Evolutionary conservation across 2,888 invertebrate species (phyloP), one percentile per base, ranked within the genome.

Genomic region (Empis livida): DNA sequence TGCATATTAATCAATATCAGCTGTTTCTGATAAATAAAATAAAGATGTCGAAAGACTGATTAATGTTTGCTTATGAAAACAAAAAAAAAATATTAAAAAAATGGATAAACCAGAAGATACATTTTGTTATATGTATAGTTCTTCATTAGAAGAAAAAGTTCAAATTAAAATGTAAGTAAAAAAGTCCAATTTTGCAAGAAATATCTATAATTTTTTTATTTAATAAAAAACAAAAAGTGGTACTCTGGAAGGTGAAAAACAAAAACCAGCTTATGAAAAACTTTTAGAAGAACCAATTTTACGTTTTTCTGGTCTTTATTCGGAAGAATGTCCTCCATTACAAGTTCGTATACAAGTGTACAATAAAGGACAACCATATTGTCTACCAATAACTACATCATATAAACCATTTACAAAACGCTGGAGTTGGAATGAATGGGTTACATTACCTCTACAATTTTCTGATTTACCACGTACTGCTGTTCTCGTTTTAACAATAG

Each of bases 401-500:
- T 94, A 94, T 62, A 96, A 95, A 68, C 77, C 91, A 2, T 96
- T 96, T 61, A 84, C 84, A 17, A 88, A 84, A 46, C 74, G 95
- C 58, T 96, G 93, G 92, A 94, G 93, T 63, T 97, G 96, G 96
- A 96, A 95, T 65, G 95, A 97, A 71, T 96, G 96, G 95, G 75
- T 97, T 31, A 83, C 82, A 0, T 71, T 97, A 47, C 95, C 96
- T 0, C 76, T 96, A 31, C 83, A 84, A 64, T 95, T 84, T 70
- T 88, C 87, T 61, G 94, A 96, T 65, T 70, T 97, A 35, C 95
- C 96, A 0, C 75, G 91, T 48, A 85, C 86, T 61, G 84, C 95
- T 1, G 79, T 83, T 51, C 72, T 97, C 10, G 86, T 87, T 1
- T 77, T 96, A 62, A 93, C 92, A 8, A 80, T 96, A 45, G 90